Percentiles rank a stretch among this genome's conserved stretches.
phyloP scores from a whole-genome alignment of 2,888 invertebrate genomes.

The Phyllotreta cruciferae region DNA sequence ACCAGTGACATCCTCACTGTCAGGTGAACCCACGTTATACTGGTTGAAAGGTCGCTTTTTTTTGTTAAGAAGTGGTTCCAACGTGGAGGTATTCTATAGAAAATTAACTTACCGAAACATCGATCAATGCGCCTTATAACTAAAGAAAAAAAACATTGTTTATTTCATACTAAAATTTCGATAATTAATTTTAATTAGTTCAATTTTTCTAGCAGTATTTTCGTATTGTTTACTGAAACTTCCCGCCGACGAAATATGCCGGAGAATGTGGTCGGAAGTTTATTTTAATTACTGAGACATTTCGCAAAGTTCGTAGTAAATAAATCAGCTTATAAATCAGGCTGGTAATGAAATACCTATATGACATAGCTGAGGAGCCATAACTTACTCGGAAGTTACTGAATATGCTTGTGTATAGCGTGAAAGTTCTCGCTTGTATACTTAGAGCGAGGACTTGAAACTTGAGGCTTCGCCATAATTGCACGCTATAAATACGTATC shows the following conservation, averaged over 20 bases:
- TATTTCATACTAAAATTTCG: no score
- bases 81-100: constrained; percentile 45
- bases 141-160: not conserved
- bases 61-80: constrained; percentile 47
- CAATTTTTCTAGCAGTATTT: not conserved
- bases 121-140: not conserved
- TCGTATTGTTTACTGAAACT: constrained; percentile 10
- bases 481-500: constrained; percentile 60
- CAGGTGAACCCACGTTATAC: constrained; percentile 50
- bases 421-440: constrained; percentile 48
- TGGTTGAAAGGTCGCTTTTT: constrained; percentile 48
- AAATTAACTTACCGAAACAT: constrained; percentile 38
- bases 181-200: no score
- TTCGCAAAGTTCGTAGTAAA: constrained; percentile 52
- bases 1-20: constrained; percentile 51
- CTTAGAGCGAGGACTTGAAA: constrained; percentile 47
- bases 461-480: constrained; percentile 59
- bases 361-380: constrained; percentile 55
- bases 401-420: constrained; percentile 51
- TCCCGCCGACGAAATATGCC: constrained; percentile 17
- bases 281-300: constrained; percentile 51
- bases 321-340: constrained; percentile 58
- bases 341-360: constrained; percentile 61
- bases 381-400: constrained; percentile 53
- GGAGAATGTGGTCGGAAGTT: constrained; percentile 38